A percentile compares a stretch with the other conserved stretches of the same genome.
phyloP scores from a whole-genome alignment of 2,888 invertebrate genomes.

The Poecilobothrus nobilitatus region DNA sequence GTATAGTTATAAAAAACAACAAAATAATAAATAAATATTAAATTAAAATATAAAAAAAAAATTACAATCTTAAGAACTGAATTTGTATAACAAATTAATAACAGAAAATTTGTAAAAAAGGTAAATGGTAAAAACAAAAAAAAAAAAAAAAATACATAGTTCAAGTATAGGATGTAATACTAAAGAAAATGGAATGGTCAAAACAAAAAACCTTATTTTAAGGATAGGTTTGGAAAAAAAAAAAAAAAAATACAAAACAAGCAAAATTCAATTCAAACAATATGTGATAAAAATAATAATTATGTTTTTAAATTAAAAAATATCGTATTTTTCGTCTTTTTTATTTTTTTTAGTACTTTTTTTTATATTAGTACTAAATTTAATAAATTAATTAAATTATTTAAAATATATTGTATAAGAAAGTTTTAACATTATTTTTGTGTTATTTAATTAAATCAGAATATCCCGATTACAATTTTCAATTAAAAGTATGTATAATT shows the following conservation, averaged over 20 bases:
- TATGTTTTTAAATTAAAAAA: too few species aligned
- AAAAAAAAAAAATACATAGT: neutral
- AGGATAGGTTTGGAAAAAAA: neutral
- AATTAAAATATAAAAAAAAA: constrained; percentile 24
- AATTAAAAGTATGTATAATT: too few species aligned
- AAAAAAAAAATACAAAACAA: too few species aligned
- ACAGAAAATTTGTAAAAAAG: neutral
- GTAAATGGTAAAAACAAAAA: neutral
- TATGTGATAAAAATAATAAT: constrained; percentile 5
- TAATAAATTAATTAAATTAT: too few species aligned
- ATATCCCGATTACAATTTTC: too few species aligned
- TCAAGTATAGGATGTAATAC: neutral
- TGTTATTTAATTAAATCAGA: too few species aligned
- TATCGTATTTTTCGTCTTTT: too few species aligned
- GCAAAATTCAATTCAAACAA: constrained; percentile 10
- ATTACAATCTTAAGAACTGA: constrained; percentile 23
- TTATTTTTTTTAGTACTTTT: too few species aligned
- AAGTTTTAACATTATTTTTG: too few species aligned
- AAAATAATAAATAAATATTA: constrained; percentile 20
- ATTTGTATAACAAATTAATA: neutral
- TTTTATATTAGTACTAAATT: too few species aligned
- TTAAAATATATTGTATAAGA: too few species aligned
- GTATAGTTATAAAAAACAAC: constrained; percentile 19
- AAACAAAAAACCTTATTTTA: constrained; percentile 23
- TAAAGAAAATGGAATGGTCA: constrained; percentile 10